Evolutionary conservation across 2,888 invertebrate species (phyloP).

Genomic region (Caprella mutica): DNA sequence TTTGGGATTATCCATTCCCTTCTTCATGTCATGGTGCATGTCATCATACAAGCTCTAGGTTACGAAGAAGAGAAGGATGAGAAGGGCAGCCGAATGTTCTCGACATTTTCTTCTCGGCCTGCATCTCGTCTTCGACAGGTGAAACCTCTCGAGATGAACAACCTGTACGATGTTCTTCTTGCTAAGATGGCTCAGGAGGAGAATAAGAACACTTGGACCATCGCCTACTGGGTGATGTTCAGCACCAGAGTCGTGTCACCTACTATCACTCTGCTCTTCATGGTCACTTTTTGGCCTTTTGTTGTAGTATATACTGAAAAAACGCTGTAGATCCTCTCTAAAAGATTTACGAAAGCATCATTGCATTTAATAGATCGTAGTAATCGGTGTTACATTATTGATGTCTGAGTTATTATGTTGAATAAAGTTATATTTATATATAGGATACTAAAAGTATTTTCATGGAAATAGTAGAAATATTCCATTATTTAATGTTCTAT

Average conservation of each 20-base stretch:
- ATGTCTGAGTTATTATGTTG: too few relatives aligned
- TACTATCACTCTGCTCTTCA: slow-evolving; percentile 20
- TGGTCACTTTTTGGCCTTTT: slow-evolving; percentile 26
- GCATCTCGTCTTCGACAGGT: slow-evolving; percentile 21
- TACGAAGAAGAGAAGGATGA: slow-evolving; percentile 11
- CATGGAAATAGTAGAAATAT: too few relatives aligned
- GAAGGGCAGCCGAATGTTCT: slow-evolving; percentile 4
- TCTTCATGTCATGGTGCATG: slow-evolving; percentile 22
- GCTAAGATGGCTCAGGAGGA: slow-evolving; percentile 10
- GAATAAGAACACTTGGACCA: slow-evolving; percentile 18
- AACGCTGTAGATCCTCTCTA: not conserved
- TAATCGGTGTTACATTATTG: too few relatives aligned
- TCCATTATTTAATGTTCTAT: too few relatives aligned
- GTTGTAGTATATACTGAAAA: slow-evolving; percentile 14
- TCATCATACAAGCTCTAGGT: slow-evolving; percentile 8
- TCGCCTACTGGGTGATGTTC: slow-evolving; percentile 28
- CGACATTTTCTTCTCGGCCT: slow-evolving; percentile 9
- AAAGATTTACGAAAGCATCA: too few relatives aligned
- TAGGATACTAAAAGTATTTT: too few relatives aligned
- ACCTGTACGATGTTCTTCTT: slow-evolving; percentile 22
- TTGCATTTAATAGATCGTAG: too few relatives aligned
- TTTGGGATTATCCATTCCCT: slow-evolving; percentile 22
- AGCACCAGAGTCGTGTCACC: slow-evolving; percentile 28
- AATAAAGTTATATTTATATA: too few relatives aligned
- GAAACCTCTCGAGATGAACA: slow-evolving; percentile 24